Evolutionary conservation across 64 coral and sea anemone species (phyloP), one percentile per base, ranked within the genome.

Genomic region (Astreopora myriophthalma): DNA sequence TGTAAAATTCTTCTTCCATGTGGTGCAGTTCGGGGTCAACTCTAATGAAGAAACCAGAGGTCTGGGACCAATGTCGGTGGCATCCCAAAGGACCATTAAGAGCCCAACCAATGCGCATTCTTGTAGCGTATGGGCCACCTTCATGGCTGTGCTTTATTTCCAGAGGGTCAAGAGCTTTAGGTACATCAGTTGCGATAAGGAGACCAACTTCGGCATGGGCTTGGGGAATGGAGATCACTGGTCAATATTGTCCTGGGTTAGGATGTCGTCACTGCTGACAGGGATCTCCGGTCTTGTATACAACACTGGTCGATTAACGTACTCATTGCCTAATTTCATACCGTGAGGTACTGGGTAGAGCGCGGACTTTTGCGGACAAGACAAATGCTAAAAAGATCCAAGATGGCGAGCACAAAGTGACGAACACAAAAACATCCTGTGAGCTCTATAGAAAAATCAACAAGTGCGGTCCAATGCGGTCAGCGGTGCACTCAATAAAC

Each of bases 171-270:
- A 88, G 44, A 11, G 19, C 86, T n/a, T 74, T 46, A 6, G 86
- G 86, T 28, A 88, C 86, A 35, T 74, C 71, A 14, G 32, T 34
- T 0, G 69, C 71, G 34, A 76, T 76, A 26, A 88, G 48, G 13
- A 89, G 73, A 13, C 71, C 73, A 3, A 89, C 7, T 13, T 89
- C 87, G 0, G 72, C 19, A n/a, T 64, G 9, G 20, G 76, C 24
- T 14, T 88, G 48, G 26, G 72, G 70, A 88, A 73, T 1, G 63
- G 69, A 32, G 86, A 71, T 71, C 86, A 88, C 31, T n/a, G 30
- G 24, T 60, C 70, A 5, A 76, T 22, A 55, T 88, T 51, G 19
- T 76, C 71, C 36, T 88, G 71, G 23, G 10, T 75, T 33, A 71
- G 34, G 22, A 65, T 88, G 31, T 76, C 40, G 16, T 76, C 3